Evolutionary conservation across 2,797 vertebrate species (phyloP), one percentile per base, ranked within the genome.

Genomic region (Podargus strigoides): DNA sequence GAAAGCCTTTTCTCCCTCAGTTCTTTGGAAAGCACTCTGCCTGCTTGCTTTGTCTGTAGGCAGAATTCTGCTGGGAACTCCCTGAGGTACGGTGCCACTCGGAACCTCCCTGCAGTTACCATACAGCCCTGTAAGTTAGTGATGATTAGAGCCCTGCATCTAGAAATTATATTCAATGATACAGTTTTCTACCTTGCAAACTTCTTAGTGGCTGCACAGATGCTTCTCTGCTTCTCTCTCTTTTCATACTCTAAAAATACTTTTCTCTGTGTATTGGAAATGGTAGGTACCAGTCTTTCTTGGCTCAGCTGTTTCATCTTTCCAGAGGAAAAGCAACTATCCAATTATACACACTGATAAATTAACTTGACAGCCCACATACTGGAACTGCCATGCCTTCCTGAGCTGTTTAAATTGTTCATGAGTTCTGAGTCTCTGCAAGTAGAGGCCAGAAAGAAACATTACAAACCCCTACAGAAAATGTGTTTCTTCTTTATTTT

Each of bases 311-410:
- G 62, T 94, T 97, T 96, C 89, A 93, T 97, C 69, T 97, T 96
- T 96, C 89, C 86, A 76, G 83, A 94, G 56, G 52, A 96, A 96
- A 95, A 94, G 87, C 90, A 95, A 84, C 81, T 63, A 90, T 52
- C 59, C 95, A 96, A 94, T 97, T 97, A 96, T 89, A 92, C 41
- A 78, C 37, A 82, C 59, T 91, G 91, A 96, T 97, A 97, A 97
- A 97, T 97, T 98, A 97, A 96, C 88, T 94, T 97, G 97, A 97
- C 97, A 97, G 64, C 62, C n/a, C 32, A 39, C 74, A 47, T 41
- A 64, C 90, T 81, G 80, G 77, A 96, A 88, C 92, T 59, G 30
- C 47, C 58, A 78, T 86, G 85, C n/a, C 59, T 75, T 81, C 67
- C 70, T 32, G 36, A 82, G 64, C 53, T 80, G 60, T 91, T 95